Evolutionary conservation across 2,888 invertebrate species (phyloP).

Genomic region (Sesia apiformis): DNA sequence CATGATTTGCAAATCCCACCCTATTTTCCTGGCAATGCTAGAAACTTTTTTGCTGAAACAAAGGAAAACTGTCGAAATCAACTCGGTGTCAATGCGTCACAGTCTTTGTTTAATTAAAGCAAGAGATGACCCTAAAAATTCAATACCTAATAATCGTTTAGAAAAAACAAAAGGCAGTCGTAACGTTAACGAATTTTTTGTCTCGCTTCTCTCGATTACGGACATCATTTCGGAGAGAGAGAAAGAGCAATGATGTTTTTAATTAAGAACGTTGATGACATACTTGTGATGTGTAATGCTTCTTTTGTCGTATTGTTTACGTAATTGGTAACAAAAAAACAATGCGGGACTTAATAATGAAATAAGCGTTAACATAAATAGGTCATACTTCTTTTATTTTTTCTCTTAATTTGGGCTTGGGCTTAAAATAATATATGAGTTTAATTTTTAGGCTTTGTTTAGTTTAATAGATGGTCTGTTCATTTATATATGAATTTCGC

Average conservation of each 20-base stretch:
- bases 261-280: constrained; percentile 14
- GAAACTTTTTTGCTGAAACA: not conserved
- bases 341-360: not conserved
- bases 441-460: too few relatives aligned
- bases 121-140: constrained; percentile 14
- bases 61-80: not conserved
- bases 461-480: too few relatives aligned
- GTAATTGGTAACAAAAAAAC: not conserved
- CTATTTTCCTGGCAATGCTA: not conserved
- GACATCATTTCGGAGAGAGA: constrained; percentile 6
- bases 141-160: constrained; percentile 25
- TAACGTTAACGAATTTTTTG: constrained; percentile 1
- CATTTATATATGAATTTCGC: too few relatives aligned
- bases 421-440: too few relatives aligned
- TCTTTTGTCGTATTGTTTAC: constrained; percentile 1
- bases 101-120: constrained; percentile 22
- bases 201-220: constrained; percentile 12
- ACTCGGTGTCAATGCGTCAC: not conserved
- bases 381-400: not conserved
- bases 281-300: not conserved
- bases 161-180: constrained; percentile 14
- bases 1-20: not conserved
- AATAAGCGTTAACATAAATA: not conserved
- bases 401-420: not conserved
- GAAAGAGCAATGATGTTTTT: constrained; percentile 17